Base-by-base conservation (phyloP, 2,113 vertebrate species). In the Protobothrops flavoviridis region DNA sequence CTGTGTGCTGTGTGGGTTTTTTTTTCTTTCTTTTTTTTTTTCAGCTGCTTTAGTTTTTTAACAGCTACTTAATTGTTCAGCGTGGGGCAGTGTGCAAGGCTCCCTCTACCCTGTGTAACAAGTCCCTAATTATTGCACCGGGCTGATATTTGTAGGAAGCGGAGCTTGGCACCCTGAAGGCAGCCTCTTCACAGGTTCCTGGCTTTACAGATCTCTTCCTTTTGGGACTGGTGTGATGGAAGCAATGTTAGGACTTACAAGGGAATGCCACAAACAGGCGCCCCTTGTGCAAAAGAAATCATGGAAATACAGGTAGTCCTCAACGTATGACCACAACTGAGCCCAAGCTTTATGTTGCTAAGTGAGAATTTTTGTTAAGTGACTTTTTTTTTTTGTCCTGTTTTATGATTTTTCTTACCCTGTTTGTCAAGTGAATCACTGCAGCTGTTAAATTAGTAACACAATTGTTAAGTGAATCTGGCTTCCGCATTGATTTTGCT, bases 21-120 rank as follows among this genome's bases (percentile, higher is more conserved):
- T 3, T 21, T 7, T 13, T 50, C 4, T 24, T 29, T 10, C 1
- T 13, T 29, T 12, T 12, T 23, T 7, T 45, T 3, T 39, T 52
- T 85, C 94, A 96, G 88, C 95, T 69, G 92, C 95, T 97, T 97
- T 93, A 95, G 93, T 88, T 94, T 94, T 88, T 91, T 85, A 97
- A 93, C 97, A 98, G 96, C 96, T 85, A 23, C 91, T 0, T 43
- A 93, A 96, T 97, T 98, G 98, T 98, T 97, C 96, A 12, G 15
- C 11, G 92, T 94, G 9, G 88, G 96, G 96, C 97, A 97, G 96
- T 97, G 97, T 33, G 88, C 95, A 90, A 96, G 93, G 88, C 74
- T 88, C 91, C 94, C 95, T 95, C 96, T 94, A 93, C 89, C 0
- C 91, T 94, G 91, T 26, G 3, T 85, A 97, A 97, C 97, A 97